Conservation (phyloP, 2,888 invertebrate genomes). For the Cryptocephalus moraei region DNA sequence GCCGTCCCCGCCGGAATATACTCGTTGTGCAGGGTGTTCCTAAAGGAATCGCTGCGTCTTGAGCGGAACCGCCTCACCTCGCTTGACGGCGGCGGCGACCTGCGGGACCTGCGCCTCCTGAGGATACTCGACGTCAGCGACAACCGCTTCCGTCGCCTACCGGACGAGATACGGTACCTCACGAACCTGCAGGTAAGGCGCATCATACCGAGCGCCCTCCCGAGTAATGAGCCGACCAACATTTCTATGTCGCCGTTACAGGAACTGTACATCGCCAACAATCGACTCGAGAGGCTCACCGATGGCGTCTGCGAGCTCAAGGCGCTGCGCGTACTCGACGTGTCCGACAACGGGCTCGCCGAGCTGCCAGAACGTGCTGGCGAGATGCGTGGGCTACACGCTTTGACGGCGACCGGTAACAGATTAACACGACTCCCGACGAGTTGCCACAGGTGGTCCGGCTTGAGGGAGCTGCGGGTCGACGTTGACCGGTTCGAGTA, state of each 20-base stretch:
- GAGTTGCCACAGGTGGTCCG: conserved; percentile 54
- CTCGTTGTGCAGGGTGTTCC: conserved; percentile 69
- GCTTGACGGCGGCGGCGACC: conserved; percentile 59
- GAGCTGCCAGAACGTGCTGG: conserved; percentile 53
- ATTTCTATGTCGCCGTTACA: too few species aligned
- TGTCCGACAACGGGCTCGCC: conserved; percentile 60
- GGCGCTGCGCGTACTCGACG: conserved; percentile 56
- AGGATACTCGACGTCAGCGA: conserved; percentile 55
- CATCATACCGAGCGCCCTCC: too few species aligned
- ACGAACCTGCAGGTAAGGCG: conserved; percentile 56
- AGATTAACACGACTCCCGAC: conserved; percentile 50
- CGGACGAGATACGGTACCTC: conserved; percentile 54
- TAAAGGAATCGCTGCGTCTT: conserved; percentile 60
- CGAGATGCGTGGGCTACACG: conserved; percentile 48
- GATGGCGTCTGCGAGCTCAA: conserved; percentile 53
- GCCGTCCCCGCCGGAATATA: conserved; percentile 68
- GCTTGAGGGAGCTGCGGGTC: conserved; percentile 50
- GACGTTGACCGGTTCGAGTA: conserved; percentile 53
- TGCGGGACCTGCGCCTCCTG: conserved; percentile 58
- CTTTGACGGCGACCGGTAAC: conserved; percentile 53
- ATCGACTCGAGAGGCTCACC: conserved; percentile 60
- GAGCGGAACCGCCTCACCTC: conserved; percentile 60
- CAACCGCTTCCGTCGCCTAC: conserved; percentile 54
- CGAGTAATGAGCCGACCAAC: too few species aligned
- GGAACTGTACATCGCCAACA: conserved; percentile 67